Base-by-base conservation (phyloP, 2,797 vertebrate species). In the Gymnothorax javanicus region DNA sequence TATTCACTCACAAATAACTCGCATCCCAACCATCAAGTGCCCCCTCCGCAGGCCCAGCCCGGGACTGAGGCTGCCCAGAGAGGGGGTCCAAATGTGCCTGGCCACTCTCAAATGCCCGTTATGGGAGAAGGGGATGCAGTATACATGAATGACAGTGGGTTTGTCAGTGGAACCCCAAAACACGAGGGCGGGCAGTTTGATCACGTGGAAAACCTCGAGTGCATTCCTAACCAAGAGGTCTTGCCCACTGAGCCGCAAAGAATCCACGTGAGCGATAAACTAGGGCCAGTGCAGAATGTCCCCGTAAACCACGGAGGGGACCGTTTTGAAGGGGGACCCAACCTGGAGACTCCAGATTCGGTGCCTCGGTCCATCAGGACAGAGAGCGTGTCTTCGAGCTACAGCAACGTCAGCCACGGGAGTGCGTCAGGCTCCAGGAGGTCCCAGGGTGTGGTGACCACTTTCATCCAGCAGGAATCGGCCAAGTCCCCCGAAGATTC, bases 381-480 rank as follows among this genome's bases (percentile, higher is more conserved):
- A 0, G 97, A 98, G 7, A 98, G 98, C 0, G 95, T 97, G 23
- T 98, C 98, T 0, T 99, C 98, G 27, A 96, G 93, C 91, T 98
- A 98, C 20, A 98, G 98, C 91, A 96, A 89, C 84, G 86, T 97
- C 67, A 98, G 97, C 95, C 98, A 97, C 60, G 92, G 96, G 89
- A 97, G 97, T 43, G 92, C 94, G 13, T 93, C 96, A 0, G 88
- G 95, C 54, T 89, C 94, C 0, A 92, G 95, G 0, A 92, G 97
- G 54, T 96, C 96, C n/a, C 97, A 96, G 2, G 97, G 98, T 71
- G 92, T 96, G 0, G 92, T 94, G 0, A 97, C 97, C 7, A 99
- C 98, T 0, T 99, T 99, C 90, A 99, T 99, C 91, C 99, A 99
- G 89, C 98, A 99, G 87, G 98, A 99, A 89, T 98, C 96, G 1